A percentile compares a stretch with the other conserved stretches of the same genome.
Conservation (phyloP, 1,140 invertebrate species). For the Venustaconcha ellipsiformis region DNA sequence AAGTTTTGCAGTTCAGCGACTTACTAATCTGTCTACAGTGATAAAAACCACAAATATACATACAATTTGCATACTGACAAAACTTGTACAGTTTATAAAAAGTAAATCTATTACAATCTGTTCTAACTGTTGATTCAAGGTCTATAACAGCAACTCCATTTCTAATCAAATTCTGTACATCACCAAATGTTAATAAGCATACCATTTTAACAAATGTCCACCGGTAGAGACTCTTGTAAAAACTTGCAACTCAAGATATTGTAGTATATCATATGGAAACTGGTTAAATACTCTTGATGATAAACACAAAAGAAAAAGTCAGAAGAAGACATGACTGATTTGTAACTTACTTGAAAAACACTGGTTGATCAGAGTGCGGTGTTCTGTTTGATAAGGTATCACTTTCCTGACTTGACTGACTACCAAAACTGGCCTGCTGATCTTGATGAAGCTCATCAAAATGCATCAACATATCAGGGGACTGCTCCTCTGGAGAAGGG, state of each 20-base stretch:
- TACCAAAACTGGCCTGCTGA: conserved; percentile 9
- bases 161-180: neutral
- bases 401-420: conserved; percentile 16
- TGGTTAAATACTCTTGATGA: neutral
- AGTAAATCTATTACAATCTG: no score
- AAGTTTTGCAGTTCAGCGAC: no score
- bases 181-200: neutral
- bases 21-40: no score
- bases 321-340: neutral
- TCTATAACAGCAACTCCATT: neutral
- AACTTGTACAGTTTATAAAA: no score
- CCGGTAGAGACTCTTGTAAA: no score
- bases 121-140: no score
- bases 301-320: neutral
- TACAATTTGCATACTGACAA: no score
- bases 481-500: conserved; percentile 14
- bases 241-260: no score
- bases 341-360: conserved; percentile 63
- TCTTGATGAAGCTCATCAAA: conserved; percentile 55
- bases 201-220: neutral
- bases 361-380: conserved; percentile 34
- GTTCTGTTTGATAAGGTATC: conserved; percentile 6
- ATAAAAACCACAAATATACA: no score
- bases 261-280: neutral
- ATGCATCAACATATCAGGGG: conserved; percentile 48